Percentiles rank a stretch among this genome's conserved stretches.
Conservation (phyloP, 2,888 invertebrate species). For the Daptonema setosum region DNA sequence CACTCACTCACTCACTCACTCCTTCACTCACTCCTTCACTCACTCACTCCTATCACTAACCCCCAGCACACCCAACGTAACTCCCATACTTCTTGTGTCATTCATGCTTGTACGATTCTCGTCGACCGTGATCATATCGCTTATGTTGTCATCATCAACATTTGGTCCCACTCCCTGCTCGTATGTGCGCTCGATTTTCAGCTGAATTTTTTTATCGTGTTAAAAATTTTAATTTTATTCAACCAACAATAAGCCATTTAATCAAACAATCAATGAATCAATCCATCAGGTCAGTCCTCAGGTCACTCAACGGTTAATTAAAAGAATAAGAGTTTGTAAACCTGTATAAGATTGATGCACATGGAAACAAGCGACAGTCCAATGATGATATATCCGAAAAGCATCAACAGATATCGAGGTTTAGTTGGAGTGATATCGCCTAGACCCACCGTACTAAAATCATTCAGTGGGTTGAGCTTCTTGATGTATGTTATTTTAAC, state of each 20-base stretch:
- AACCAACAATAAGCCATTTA: too few species aligned
- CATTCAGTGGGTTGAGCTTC: not conserved
- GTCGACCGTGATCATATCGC: not conserved
- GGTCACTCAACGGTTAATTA: too few species aligned
- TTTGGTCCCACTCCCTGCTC: conserved; percentile 1
- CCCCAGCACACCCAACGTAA: not conserved
- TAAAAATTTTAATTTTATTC: too few species aligned
- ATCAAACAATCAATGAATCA: too few species aligned
- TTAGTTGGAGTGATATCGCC: conserved; percentile 28
- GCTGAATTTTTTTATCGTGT: too few species aligned
- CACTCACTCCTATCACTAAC: not conserved
- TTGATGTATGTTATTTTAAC: not conserved
- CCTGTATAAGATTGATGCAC: not conserved
- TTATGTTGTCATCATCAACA: too few species aligned
- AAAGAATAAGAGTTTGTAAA: too few species aligned
- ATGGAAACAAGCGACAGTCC: not conserved
- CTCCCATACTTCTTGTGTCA: too few species aligned
- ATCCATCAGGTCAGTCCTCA: too few species aligned
- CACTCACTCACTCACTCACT: not conserved
- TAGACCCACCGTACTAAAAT: conserved; percentile 18
- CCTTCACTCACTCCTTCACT: not conserved
- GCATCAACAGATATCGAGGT: not conserved
- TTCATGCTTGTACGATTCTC: too few species aligned
- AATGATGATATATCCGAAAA: not conserved
- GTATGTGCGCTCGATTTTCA: conserved; percentile 5